Conservation (phyloP, 2,797 vertebrate species). For the Lepus townsendii region DNA sequence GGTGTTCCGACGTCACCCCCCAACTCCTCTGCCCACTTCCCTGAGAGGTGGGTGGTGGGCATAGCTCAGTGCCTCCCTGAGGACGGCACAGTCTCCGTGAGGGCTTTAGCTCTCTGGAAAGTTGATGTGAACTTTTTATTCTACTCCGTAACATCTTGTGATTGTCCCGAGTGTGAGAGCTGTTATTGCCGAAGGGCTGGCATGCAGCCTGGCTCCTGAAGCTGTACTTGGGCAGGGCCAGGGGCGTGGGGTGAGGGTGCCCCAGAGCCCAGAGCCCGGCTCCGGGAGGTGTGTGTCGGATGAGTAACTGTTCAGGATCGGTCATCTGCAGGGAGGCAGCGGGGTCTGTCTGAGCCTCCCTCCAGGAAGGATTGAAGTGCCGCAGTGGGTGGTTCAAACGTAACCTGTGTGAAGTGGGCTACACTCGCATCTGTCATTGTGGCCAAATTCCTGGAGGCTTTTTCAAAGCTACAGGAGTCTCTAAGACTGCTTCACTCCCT, state of each 20-base stretch:
- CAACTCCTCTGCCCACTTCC: background rate
- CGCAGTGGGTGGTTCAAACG: background rate
- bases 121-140: background rate
- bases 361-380: slow-evolving; percentile 5
- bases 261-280: too few species aligned
- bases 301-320: background rate
- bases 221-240: background rate
- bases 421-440: background rate
- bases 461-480: background rate
- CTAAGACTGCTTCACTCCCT: background rate
- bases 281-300: background rate
- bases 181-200: background rate
- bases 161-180: background rate
- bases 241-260: background rate
- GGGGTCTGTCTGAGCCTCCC: background rate
- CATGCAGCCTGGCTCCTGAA: background rate
- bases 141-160: background rate
- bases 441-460: background rate
- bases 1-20: background rate
- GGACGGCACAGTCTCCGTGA: background rate
- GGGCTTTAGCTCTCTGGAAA: slow-evolving; percentile 7
- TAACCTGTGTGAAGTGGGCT: background rate
- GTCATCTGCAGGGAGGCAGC: background rate
- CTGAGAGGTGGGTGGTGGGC: background rate
- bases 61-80: background rate